These are phyloP conservation scores for Eupithecia tripunctaria DNA, from an alignment of 2,888 invertebrate species.

Conservation along the genomic window DNA sequence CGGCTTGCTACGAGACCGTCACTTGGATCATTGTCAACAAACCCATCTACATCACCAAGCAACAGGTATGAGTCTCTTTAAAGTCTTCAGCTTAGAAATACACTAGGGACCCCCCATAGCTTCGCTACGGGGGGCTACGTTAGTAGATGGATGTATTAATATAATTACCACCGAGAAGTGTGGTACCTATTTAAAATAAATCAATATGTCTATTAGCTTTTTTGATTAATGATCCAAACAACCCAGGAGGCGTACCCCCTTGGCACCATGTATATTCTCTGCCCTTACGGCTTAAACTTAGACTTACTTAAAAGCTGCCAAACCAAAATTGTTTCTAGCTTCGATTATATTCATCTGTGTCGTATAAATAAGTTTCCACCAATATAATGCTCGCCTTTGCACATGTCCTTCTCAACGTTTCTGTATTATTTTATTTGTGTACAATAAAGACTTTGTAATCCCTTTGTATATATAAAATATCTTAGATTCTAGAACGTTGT, in stretches of 20 bases:
- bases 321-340: neutral
- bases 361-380: neutral
- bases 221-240: too few relatives aligned
- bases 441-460: neutral
- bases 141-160: too few relatives aligned
- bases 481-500: too few relatives aligned
- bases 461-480: neutral
- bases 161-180: too few relatives aligned
- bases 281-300: neutral
- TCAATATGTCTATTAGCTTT: too few relatives aligned
- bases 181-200: too few relatives aligned
- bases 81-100: neutral
- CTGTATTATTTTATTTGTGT: too few relatives aligned
- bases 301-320: neutral
- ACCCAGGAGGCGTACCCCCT: too few relatives aligned
- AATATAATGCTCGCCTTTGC: too few relatives aligned
- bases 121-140: too few relatives aligned
- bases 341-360: neutral
- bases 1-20: conserved; percentile 99
- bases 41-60: conserved; percentile 98
- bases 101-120: neutral
- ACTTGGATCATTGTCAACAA: conserved; percentile 99
- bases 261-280: too few relatives aligned
- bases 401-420: too few relatives aligned
- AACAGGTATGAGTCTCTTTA: conserved; percentile 90